Percentiles rank a stretch among this genome's conserved stretches.
Conservation (phyloP, 1,140 invertebrate species). For the Babylonia areolata region DNA sequence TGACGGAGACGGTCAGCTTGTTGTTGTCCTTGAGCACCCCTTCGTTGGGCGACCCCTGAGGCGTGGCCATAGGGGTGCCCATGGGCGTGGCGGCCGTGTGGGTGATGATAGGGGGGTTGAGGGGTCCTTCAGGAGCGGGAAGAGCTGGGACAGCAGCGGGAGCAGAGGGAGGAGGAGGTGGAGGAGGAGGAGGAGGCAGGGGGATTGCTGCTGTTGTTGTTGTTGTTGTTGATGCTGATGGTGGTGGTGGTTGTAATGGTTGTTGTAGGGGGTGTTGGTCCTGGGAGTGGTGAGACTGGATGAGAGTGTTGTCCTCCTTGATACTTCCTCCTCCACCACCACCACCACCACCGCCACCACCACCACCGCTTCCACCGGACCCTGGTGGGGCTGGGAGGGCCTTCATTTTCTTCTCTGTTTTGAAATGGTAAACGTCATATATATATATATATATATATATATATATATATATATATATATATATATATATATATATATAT, state of each 20-base stretch:
- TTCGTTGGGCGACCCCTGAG: conserved; percentile 82
- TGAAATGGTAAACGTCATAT: background rate
- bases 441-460: too few species aligned
- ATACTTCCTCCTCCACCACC: too few species aligned
- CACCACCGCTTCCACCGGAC: conserved; percentile 41
- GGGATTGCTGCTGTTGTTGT: too few species aligned
- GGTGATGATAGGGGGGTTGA: conserved; percentile 89
- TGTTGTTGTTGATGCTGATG: too few species aligned
- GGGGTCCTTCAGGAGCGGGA: conserved; percentile 47
- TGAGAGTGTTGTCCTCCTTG: background rate
- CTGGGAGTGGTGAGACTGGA: background rate
- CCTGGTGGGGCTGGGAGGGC: conserved; percentile 74
- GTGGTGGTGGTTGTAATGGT: background rate
- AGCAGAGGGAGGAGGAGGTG: too few species aligned
- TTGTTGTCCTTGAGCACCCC: conserved; percentile 77
- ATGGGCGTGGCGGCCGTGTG: conserved; percentile 97
- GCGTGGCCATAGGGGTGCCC: conserved; percentile 88
- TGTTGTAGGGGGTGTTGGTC: too few species aligned
- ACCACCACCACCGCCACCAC: too few species aligned
- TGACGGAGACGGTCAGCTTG: conserved; percentile 75
- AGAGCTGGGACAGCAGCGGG: background rate
- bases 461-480: too few species aligned
- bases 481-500: too few species aligned
- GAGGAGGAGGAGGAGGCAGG: too few species aligned
- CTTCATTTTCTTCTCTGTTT: conserved; percentile 76